These are phyloP conservation scores for Pachyramphus minor DNA, from an alignment of 2,113 vertebrate species.

Conservation along the genomic window DNA sequence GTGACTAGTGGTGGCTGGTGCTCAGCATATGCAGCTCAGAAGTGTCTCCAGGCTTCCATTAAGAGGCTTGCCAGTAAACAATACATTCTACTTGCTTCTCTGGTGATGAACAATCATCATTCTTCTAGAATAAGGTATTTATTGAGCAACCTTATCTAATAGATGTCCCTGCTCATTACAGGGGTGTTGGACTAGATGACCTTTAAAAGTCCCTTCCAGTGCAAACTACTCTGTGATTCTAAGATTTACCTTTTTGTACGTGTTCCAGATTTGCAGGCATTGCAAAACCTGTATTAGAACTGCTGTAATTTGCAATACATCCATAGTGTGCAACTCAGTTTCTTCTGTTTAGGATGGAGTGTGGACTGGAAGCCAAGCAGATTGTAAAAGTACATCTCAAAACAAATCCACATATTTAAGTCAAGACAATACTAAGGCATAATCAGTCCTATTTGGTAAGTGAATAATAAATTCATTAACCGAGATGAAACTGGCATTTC, in stretches of 20 bases:
- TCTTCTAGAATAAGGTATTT: neutral
- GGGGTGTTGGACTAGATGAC: accelerated
- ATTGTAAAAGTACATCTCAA: neutral
- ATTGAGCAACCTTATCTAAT: neutral
- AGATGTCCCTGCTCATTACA: neutral
- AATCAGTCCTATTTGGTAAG: neutral
- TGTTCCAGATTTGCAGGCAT: neutral
- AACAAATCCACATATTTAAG: neutral
- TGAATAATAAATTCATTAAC: neutral
- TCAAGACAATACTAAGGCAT: neutral
- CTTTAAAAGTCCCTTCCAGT: neutral
- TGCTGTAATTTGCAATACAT: neutral
- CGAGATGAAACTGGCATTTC: neutral
- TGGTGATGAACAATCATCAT: neutral
- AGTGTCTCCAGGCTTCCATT: neutral
- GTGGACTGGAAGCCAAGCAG: neutral
- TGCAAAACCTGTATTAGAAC: neutral
- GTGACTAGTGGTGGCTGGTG: neutral
- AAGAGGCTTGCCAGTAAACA: neutral
- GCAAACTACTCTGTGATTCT: neutral
- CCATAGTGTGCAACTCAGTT: neutral
- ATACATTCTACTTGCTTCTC: neutral
- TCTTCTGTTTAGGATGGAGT: neutral
- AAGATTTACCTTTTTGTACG: neutral
- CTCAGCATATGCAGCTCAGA: neutral